Conservation (phyloP, 2,797 vertebrate genomes). For the Poecilia picta region DNA sequence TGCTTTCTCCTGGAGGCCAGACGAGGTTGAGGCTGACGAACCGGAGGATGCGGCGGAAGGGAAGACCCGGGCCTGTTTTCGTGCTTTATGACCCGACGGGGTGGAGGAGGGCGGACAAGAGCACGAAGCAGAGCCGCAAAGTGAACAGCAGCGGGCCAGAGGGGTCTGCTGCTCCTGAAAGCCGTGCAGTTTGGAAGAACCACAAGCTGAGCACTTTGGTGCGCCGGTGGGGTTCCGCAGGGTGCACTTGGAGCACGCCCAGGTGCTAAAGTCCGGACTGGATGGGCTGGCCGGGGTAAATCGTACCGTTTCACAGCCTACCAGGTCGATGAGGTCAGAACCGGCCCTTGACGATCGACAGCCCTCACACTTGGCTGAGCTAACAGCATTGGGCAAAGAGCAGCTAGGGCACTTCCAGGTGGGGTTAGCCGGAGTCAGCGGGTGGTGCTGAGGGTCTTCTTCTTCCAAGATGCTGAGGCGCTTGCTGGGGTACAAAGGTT, state of each 20-base stretch:
- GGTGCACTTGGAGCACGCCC: slow-evolving; percentile 96
- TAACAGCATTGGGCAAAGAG: slow-evolving; percentile 73
- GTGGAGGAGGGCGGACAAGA: slow-evolving; percentile 72
- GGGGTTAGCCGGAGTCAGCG: slow-evolving; percentile 55
- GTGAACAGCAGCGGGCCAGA: slow-evolving; percentile 70
- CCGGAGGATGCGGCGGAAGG: slow-evolving; percentile 64
- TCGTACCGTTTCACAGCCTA: slow-evolving; percentile 88
- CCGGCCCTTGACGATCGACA: slow-evolving; percentile 76
- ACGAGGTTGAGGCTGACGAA: slow-evolving; percentile 60
- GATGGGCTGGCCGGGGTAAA: slow-evolving; percentile 94
- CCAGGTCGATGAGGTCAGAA: slow-evolving; percentile 88
- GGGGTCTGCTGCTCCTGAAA: slow-evolving; percentile 86
- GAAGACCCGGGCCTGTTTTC: slow-evolving; percentile 81
- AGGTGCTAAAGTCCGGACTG: slow-evolving; percentile 94
- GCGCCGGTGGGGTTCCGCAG: slow-evolving; percentile 89
- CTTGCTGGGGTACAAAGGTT: slow-evolving; percentile 86
- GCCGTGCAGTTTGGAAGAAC: slow-evolving; percentile 93
- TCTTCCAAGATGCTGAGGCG: slow-evolving; percentile 91
- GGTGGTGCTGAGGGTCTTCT: slow-evolving; percentile 79
- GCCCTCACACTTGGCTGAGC: slow-evolving; percentile 79
- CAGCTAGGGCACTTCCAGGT: slow-evolving; percentile 89
- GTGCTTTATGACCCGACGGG: slow-evolving; percentile 71
- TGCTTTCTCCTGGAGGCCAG: slow-evolving; percentile 70
- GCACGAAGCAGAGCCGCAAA: slow-evolving; percentile 70
- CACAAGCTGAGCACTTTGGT: slow-evolving; percentile 89